Evolutionary conservation across 2,113 vertebrate genomes (phyloP), one percentile per base, ranked within the genome.

Genomic region (Carollia perspicillata): DNA sequence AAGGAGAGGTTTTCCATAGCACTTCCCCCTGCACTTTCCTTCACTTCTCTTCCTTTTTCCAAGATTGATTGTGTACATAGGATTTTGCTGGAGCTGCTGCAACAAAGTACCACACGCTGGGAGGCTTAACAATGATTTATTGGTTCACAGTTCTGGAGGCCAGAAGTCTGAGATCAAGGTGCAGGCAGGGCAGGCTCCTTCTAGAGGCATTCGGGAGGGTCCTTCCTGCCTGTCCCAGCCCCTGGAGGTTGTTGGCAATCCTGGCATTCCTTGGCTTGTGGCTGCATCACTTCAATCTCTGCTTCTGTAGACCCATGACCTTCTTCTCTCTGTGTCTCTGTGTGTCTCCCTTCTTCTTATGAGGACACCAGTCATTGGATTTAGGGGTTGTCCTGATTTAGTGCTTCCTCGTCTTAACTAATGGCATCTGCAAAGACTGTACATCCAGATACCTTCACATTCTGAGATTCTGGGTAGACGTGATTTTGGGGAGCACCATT

Each of bases 161-260:
- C 51, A 13, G 28, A 60, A 18, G 14, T 11, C 58, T 16, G 53
- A 65, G 10, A 23, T 33, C 23, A 22, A 42, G 83, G 47, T 11
- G 11, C 5, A 2, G 40, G 10, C 40, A 33, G 28, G 51, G 22
- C 2, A 0, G 0, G 23, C 33, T 35, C 55, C n/a, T 33, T 26
- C 22, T 10, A 14, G 6, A 3, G 35, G 74, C 28, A 30, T 58
- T 28, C 11, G 13, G 42, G 8, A 16, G 5, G 3, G 1, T 18
- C 12, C 37, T 22, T 40, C 10, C 55, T 23, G 49, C n/a, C 63
- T 47, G 18, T 12, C 12, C 47, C 37, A 2, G 22, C 40, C 30
- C 17, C 66, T 63, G 6, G 22, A 8, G 71, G 44, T 9, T 20
- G 23, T 3, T 5, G 2, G 35, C 53, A 14, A 1, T 16, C n/a